Percentiles rank a stretch among this genome's conserved stretches.
Evolutionary conservation across 2,797 vertebrate genomes (phyloP).

Genomic region (Ataeniobius toweri): DNA sequence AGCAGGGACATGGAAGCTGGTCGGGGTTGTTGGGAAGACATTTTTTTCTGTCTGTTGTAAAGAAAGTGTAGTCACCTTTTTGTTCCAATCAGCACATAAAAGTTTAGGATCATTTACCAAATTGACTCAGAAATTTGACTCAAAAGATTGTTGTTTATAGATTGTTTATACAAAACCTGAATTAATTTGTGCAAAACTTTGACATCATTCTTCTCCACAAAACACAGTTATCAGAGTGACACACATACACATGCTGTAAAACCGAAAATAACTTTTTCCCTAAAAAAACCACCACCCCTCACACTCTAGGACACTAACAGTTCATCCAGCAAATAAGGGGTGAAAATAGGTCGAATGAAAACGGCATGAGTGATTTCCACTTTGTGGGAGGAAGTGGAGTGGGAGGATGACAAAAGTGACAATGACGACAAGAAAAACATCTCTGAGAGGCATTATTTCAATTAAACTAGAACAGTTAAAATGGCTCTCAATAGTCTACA

Average conservation of each 20-base stretch:
- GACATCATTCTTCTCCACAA: not conserved
- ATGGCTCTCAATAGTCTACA: not conserved
- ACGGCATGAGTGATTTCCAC: not conserved
- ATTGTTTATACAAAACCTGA: not conserved
- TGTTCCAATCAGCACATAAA: not conserved
- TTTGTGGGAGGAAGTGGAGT: not conserved
- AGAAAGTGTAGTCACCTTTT: not conserved
- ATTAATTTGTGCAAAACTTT: not conserved
- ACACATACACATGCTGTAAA: not conserved
- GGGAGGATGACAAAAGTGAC: not conserved
- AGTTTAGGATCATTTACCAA: no score
- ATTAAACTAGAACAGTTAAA: not conserved
- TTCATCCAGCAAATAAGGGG: not conserved
- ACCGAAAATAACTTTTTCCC: not conserved
- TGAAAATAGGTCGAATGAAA: not conserved
- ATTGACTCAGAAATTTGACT: no score
- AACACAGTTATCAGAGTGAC: not conserved
- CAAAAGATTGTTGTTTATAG: no score
- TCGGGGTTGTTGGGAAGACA: not conserved
- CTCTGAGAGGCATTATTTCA: not conserved
- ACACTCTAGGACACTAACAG: not conserved
- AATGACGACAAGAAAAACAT: not conserved
- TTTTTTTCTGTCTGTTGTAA: not conserved
- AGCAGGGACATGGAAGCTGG: not conserved
- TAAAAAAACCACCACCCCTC: not conserved